Evolutionary conservation across 1,140 invertebrate genomes (phyloP), one percentile per base, ranked within the genome.

Genomic region (Drosophila grimshawi): DNA sequence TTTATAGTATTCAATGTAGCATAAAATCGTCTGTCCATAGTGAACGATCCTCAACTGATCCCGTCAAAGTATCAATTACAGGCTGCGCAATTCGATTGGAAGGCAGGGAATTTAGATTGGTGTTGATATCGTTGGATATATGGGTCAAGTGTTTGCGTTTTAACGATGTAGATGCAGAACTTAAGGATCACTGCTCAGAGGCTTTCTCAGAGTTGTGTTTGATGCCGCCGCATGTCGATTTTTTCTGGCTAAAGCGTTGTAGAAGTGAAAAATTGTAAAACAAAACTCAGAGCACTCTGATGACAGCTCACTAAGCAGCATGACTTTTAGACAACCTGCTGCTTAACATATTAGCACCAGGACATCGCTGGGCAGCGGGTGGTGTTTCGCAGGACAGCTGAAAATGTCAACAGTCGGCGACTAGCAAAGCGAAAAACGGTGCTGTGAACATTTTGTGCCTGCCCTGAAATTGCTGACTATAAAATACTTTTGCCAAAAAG

Each of bases 331-430:
- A 45, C 39, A 61, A 76, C 81, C 82, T 81, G 81, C 81, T 86
- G 81, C 35, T 86, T 73, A 86, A 74, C 81, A 86, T 86, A 86
- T 86, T 86, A 86, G 82, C 81, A 86, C 75, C 76, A 81, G 81
- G 74, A 86, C 67, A 66, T 72, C 53, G 64, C 48, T 19, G 63
- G 71, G 29, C 65, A 65, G 49, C 60, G 56, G 73, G 48, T n/a
- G 67, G 61, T 69, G 65, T 52, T 27, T 49, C 27, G 19, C 66
- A 69, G 78, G 64, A 81, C 82, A 86, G 82, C 82, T 86, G 82
- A 82, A 82, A 79, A 76, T 86, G 82, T 86, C 82, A 86, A 82
- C 82, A 86, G 71, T 63, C 64, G 70, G 60, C 76, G 68, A 66
- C 52, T n/a, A 30, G 30, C 33, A 69, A 63, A 52, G 41, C 48